Conservation (phyloP, 2,888 invertebrate species). For the Unio pictorum region DNA sequence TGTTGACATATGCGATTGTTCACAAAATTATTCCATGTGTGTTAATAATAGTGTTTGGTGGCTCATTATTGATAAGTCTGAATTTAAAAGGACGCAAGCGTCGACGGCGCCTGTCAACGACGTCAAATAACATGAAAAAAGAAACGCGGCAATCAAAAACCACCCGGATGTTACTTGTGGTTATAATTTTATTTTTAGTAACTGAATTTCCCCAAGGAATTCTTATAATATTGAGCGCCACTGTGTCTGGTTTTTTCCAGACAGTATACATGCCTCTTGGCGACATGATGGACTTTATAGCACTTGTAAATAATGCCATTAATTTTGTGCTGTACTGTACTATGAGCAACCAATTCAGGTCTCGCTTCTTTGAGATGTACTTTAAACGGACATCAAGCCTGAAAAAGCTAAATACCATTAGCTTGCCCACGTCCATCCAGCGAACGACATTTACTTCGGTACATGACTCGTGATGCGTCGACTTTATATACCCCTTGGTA, state of each 20-base stretch:
- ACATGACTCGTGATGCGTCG: too few species aligned
- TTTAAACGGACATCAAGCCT: constrained; percentile 35
- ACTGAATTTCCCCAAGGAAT: constrained; percentile 90
- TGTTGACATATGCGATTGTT: constrained; percentile 79
- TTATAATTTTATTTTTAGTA: constrained; percentile 87
- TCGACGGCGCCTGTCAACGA: constrained; percentile 45
- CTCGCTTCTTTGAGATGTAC: constrained; percentile 57
- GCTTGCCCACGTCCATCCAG: constrained; percentile 35
- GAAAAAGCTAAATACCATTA: constrained; percentile 35
- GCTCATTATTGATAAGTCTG: constrained; percentile 65
- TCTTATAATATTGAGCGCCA: constrained; percentile 82
- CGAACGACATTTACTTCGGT: constrained; percentile 29
- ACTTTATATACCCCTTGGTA: too few species aligned
- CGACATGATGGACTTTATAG: constrained; percentile 91
- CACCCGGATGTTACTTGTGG: constrained; percentile 89
- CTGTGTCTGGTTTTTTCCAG: constrained; percentile 79
- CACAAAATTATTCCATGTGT: constrained; percentile 92
- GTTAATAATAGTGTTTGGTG: constrained; percentile 81
- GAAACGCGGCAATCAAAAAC: constrained; percentile 78
- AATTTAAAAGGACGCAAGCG: constrained; percentile 47
- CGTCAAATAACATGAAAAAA: constrained; percentile 43
- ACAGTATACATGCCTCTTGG: constrained; percentile 75
- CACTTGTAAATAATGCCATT: constrained; percentile 90
- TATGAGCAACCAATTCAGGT: constrained; percentile 90
- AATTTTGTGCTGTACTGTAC: constrained; percentile 94